Conservation (phyloP, 2,888 invertebrate species). For the Tetanocera ferruginea region DNA sequence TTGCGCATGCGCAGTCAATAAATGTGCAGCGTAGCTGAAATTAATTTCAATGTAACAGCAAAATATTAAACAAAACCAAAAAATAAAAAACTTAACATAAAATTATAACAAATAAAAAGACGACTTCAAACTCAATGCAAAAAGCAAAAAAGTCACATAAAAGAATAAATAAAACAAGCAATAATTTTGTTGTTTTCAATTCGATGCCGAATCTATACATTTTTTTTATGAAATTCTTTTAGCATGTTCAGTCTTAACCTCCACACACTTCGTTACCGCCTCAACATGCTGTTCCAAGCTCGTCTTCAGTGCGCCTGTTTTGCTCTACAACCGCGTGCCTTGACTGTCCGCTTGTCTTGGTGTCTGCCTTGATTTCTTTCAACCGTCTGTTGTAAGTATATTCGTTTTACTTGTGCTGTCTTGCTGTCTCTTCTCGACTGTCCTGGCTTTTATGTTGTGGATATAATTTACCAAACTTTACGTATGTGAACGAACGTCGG, state of each 20-base stretch:
- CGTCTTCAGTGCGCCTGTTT: neutral
- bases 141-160: neutral
- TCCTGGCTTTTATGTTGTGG: too few species aligned
- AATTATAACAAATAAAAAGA: neutral
- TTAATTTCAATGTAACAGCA: slow-evolving; percentile 9
- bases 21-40: slow-evolving; percentile 16
- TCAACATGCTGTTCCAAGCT: neutral
- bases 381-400: too few species aligned
- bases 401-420: neutral
- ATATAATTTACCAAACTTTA: too few species aligned
- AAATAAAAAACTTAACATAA: neutral
- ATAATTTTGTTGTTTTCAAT: neutral
- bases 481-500: too few species aligned
- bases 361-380: neutral
- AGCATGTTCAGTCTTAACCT: neutral
- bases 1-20: slow-evolving; percentile 25
- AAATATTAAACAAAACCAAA: neutral
- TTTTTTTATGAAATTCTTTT: neutral
- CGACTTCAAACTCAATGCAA: neutral
- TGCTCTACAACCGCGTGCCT: neutral
- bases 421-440: neutral
- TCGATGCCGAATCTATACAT: neutral
- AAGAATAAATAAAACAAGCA: neutral
- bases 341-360: neutral
- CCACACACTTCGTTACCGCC: too few species aligned